Evolutionary conservation across 2,797 vertebrate genomes (phyloP).

Genomic region (Arremon aurantiirostris): DNA sequence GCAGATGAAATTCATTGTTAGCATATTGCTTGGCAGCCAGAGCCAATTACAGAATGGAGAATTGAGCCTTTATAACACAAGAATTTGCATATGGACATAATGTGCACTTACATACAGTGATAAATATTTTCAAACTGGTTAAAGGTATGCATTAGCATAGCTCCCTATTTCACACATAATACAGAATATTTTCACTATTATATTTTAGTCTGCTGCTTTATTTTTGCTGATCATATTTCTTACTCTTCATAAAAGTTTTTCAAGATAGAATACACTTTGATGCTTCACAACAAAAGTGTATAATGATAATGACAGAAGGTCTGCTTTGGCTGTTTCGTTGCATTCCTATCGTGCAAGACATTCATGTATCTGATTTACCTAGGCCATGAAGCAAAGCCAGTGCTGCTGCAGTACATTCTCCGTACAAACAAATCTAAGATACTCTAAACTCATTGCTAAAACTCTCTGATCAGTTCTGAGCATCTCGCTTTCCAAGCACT

Average conservation of each 20-base stretch:
- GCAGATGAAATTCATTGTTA: constrained; percentile 42
- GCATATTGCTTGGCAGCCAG: not conserved
- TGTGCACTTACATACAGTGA: not conserved
- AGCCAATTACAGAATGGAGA: constrained; percentile 15
- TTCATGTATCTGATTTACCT: not conserved
- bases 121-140: constrained; percentile 14
- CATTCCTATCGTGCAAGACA: not conserved
- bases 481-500: not conserved
- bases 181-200: not conserved
- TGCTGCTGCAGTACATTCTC: not conserved
- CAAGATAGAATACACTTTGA: not conserved
- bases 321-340: not conserved
- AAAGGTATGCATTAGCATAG: not conserved
- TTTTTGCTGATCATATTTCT: not conserved
- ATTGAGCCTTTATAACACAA: not conserved
- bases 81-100: constrained; percentile 36
- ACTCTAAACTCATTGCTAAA: not conserved
- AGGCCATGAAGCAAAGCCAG: not conserved
- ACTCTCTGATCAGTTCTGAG: not conserved
- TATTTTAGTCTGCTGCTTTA: not conserved
- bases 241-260: not conserved
- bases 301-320: not conserved
- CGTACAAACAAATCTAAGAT: not conserved
- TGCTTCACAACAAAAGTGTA: not conserved
- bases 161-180: not conserved